Evolutionary conservation across 2,797 vertebrate genomes (phyloP).

Genomic region (Sparus aurata): DNA sequence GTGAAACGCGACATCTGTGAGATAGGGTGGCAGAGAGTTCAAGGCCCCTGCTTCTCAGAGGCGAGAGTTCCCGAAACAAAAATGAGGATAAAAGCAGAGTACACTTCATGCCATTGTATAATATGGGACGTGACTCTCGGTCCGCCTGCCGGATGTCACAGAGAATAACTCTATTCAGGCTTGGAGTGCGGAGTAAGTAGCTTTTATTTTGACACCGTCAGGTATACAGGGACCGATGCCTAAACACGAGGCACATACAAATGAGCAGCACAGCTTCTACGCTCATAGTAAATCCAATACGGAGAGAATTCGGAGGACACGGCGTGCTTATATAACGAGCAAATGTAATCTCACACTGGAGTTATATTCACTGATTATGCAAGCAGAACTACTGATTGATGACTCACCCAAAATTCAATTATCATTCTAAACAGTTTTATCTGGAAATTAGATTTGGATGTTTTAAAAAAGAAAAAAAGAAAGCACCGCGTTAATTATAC

Average conservation of each 20-base stretch:
- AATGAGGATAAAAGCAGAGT: constrained; percentile 64
- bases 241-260: constrained; percentile 64
- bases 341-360: constrained; percentile 79
- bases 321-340: constrained; percentile 71
- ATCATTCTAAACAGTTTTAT: constrained; percentile 78
- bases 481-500: constrained; percentile 68
- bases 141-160: constrained; percentile 56
- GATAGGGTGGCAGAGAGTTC: constrained; percentile 65
- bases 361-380: constrained; percentile 77
- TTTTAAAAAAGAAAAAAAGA: constrained; percentile 8
- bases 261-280: constrained; percentile 60
- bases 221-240: constrained; percentile 55
- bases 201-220: constrained; percentile 74
- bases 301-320: constrained; percentile 68
- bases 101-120: constrained; percentile 63
- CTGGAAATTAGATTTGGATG: constrained; percentile 73
- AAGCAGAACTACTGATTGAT: constrained; percentile 80
- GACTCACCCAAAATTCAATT: constrained; percentile 80
- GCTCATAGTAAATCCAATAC: constrained; percentile 68
- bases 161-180: constrained; percentile 69
- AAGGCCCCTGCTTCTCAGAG: constrained; percentile 63
- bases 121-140: constrained; percentile 59
- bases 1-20: constrained; percentile 73
- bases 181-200: constrained; percentile 59
- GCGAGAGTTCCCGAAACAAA: constrained; percentile 68